Evolutionary conservation across 2,113 vertebrate genomes (phyloP).

Genomic region (Cephalopterus ornatus): DNA sequence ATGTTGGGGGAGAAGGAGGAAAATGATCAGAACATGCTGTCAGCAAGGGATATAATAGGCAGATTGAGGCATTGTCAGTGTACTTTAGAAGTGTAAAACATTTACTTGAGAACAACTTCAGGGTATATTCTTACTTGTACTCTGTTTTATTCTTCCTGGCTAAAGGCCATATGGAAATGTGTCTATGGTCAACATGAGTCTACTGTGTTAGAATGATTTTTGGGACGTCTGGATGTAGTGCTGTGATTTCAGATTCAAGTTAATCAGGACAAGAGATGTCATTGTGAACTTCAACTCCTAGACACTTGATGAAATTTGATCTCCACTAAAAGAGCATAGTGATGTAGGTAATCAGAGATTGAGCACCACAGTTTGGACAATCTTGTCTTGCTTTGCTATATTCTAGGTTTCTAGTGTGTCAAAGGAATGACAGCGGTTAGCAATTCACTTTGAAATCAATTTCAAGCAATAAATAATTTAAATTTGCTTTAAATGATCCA

Average conservation of each 20-base stretch:
- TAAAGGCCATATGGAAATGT: background rate
- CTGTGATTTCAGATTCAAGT: background rate
- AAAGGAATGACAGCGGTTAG: background rate
- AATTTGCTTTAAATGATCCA: background rate
- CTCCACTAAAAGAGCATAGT: background rate
- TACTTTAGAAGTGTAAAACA: background rate
- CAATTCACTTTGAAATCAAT: background rate
- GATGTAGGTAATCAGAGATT: background rate
- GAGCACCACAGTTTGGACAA: background rate
- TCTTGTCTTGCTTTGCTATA: background rate
- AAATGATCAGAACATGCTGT: background rate
- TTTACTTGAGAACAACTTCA: background rate
- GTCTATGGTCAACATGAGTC: background rate
- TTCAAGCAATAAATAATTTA: background rate
- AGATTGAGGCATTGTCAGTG: background rate
- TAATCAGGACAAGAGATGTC: background rate
- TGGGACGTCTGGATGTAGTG: background rate
- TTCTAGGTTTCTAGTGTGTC: background rate
- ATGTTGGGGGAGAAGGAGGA: background rate
- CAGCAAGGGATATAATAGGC: background rate
- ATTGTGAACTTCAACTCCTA: background rate
- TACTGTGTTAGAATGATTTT: background rate
- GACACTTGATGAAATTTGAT: background rate
- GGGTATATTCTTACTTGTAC: background rate
- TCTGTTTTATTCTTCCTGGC: background rate